Evolutionary conservation across 30 jellyfish, hydroid and myxozoan species (phyloP).

Genomic region (Aurelia sp.): DNA sequence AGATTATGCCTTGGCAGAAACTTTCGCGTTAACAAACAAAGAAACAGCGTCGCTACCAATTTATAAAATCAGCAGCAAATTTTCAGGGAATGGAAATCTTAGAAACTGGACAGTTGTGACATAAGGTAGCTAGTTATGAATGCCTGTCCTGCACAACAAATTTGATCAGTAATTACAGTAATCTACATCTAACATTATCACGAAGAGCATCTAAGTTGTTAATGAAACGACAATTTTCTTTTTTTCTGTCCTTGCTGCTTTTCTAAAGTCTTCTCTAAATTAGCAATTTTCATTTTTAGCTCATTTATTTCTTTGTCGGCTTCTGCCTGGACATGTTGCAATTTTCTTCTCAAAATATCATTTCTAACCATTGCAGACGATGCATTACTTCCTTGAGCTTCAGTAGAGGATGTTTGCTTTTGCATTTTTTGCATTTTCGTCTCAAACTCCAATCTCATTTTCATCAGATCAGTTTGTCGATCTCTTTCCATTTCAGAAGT

Average conservation of each 20-base stretch:
- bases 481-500: slow-evolving; percentile 25
- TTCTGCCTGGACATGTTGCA: slow-evolving; percentile 67
- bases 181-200: no score
- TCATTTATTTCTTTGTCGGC: slow-evolving; percentile 42
- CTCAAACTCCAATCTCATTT: slow-evolving; percentile 53
- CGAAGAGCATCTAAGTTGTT: no score
- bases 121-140: no score
- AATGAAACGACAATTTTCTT: slow-evolving; percentile 64
- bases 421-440: slow-evolving; percentile 51
- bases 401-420: not conserved
- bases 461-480: slow-evolving; percentile 47
- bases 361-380: slow-evolving; percentile 46
- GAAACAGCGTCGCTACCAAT: no score
- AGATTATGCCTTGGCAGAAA: no score
- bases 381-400: slow-evolving; percentile 19
- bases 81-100: no score
- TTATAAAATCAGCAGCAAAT: no score
- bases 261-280: slow-evolving; percentile 36
- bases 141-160: no score
- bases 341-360: slow-evolving; percentile 55
- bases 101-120: no score
- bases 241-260: slow-evolving; percentile 44
- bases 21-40: no score
- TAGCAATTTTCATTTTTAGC: slow-evolving; percentile 39
- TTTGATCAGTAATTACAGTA: no score